Percentiles rank a stretch among this genome's conserved stretches.
phyloP scores from a whole-genome alignment of 2,113 vertebrate species.

The Zootoca vivipara region DNA sequence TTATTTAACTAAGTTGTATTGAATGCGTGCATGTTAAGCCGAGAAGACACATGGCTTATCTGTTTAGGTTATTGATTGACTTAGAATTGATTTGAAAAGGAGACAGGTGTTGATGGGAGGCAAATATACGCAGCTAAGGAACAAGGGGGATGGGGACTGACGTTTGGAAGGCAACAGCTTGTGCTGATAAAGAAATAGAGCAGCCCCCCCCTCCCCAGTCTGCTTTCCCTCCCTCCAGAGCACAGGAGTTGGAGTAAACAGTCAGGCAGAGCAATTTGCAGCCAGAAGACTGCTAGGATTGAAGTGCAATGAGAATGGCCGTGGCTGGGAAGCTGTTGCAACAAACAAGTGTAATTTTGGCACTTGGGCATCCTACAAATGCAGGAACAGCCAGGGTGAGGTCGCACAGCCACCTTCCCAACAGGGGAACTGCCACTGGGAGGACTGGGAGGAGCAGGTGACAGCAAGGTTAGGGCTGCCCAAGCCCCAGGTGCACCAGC shows the following conservation, averaged over 20 bases:
- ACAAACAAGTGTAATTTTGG: background rate
- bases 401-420: too few species aligned
- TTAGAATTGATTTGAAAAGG: slow-evolving; percentile 12
- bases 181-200: background rate
- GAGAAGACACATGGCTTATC: background rate
- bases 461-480: too few species aligned
- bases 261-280: too few species aligned
- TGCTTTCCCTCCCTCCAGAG: background rate
- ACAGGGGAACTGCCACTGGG: too few species aligned
- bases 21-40: background rate
- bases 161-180: background rate
- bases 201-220: background rate
- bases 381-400: too few species aligned
- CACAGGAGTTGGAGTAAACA: background rate
- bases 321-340: background rate
- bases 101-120: slow-evolving; percentile 1
- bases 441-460: too few species aligned
- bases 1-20: background rate
- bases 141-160: background rate
- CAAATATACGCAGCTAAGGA: background rate
- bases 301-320: background rate
- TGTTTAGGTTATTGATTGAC: slow-evolving; percentile 22
- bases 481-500: too few species aligned
- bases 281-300: background rate
- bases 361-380: background rate